phyloP scores from a whole-genome alignment of 2,797 vertebrate genomes.

The Myotis pilosus region DNA sequence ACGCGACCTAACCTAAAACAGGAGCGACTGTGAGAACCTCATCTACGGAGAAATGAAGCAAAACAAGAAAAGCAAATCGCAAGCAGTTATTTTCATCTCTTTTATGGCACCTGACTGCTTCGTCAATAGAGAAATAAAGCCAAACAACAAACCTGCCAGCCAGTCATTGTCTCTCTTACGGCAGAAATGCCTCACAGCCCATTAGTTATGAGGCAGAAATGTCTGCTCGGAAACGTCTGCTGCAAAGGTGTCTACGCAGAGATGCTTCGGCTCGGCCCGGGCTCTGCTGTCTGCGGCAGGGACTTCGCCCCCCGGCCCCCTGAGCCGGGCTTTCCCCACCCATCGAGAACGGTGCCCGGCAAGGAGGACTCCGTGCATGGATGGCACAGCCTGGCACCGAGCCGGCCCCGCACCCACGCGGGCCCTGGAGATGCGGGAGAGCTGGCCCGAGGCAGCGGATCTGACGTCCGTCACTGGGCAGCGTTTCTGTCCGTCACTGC shows the following conservation, averaged over 20 bases:
- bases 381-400: accelerated
- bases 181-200: not conserved
- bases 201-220: not conserved
- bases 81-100: not conserved
- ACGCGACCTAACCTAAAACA: not conserved
- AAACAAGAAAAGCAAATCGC: too few relatives aligned
- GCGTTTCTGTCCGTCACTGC: too few relatives aligned
- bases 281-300: not conserved
- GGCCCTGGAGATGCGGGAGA: not conserved
- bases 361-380: accelerated
- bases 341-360: accelerated
- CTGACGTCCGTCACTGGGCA: not conserved
- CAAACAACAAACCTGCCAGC: not conserved
- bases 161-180: not conserved
- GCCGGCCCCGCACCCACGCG: too few relatives aligned
- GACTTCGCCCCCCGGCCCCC: not conserved
- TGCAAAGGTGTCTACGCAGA: not conserved
- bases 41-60: not conserved
- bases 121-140: not conserved
- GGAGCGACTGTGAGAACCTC: not conserved
- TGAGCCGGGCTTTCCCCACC: not conserved
- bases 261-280: too few relatives aligned
- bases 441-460: accelerated
- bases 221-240: not conserved
- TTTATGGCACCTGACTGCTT: not conserved